Base-by-base conservation (phyloP, 2,888 invertebrate species). In the Drosophila fulvimacula region DNA sequence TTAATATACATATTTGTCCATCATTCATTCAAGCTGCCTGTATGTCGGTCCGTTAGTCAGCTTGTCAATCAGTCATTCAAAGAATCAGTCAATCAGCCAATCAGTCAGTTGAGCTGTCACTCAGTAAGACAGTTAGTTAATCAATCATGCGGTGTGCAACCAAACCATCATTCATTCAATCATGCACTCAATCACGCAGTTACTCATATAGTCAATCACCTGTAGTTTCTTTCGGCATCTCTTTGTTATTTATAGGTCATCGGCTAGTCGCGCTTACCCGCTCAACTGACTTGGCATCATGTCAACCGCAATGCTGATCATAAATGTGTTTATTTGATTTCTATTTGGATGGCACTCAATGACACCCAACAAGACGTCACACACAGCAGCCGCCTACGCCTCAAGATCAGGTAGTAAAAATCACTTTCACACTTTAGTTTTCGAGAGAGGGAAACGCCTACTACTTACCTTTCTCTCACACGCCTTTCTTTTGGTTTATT, bases 391-490 rank as follows among this genome's bases (percentile, higher is more conserved):
- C 32, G 56, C 46, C 48, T 17, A 57, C 48, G 32, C 48, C 78
- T 64, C 30, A 48, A 58, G 53, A 78, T 59, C 91, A 90, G 90
- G 91, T 90, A 90, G 81, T 83, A 76, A 90, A 84, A 76, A 67
- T 58, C 36, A 66, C 79, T 74, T 81, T 86, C 80, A 76, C 85
- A 81, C 79, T 71, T 81, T 52, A 49, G 38, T 49, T 17, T 19
- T 21, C 21, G 49, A 15, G 41, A 15, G 27, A 15, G 27, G 4
- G 21, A 11, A 17, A 15, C 17, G 11, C 0, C 36, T 17, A 5
- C 36, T 17, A 5, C 51, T 41, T 57, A 49, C 66, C 76, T 62
- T 52, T 64, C 51, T n/a, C 68, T 57, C 57, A 15, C 52, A 24
- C 38, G 15, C 49, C 7, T 21, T 51, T 66, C 44, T 53, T 49